Base-by-base conservation (phyloP, 2,888 invertebrate species). In the Yponomeuta cagnagella region DNA sequence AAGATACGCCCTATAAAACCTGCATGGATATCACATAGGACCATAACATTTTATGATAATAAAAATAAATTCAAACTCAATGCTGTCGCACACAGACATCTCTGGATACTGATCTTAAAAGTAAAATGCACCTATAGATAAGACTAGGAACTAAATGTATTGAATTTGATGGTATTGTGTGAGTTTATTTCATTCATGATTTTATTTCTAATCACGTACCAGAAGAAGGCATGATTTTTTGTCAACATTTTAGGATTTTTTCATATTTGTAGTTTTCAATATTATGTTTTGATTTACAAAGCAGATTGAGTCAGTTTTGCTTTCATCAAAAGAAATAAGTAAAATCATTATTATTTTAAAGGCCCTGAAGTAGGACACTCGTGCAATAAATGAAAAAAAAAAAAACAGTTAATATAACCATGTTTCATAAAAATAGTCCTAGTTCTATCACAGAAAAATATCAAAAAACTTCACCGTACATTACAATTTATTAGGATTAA, bases 391-490 rank as follows among this genome's bases (percentile, higher is more conserved):
- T 37, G 37, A 5, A 37, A 5, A 5, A 5, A 23, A 23, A 23
- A 23, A 23, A 0, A 58, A 63, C 3, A 69, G 33, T 33, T 33
- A 58, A 33, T 63, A 58, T 23, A 48, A 48, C 15, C n/a, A 43
- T 70, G 10, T 12, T 69, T 1, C n/a, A 69, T 48, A 69, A 68
- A 43, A 79, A 79, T 82, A 88, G 82, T 84, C 84, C 89, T 89
- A 90, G 84, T 82, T 87, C 90, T 91, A 92, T 92, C 91, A 92
- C 91, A 91, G 91, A 86, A 87, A 87, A 88, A 88, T 87, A 88
- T 87, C 83, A 86, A 87, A 85, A 85, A 12, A 77, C 63, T 31
- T 48, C 67, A 67, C 15, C 43, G 5, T 4, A 58, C 52, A 15
- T 58, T 15, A 15, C 1, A 58, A 3, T 58, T 58, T 15, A 15